Evolutionary conservation across 2,888 invertebrate species (phyloP).

Genomic region (Caenorhabditis becei): DNA sequence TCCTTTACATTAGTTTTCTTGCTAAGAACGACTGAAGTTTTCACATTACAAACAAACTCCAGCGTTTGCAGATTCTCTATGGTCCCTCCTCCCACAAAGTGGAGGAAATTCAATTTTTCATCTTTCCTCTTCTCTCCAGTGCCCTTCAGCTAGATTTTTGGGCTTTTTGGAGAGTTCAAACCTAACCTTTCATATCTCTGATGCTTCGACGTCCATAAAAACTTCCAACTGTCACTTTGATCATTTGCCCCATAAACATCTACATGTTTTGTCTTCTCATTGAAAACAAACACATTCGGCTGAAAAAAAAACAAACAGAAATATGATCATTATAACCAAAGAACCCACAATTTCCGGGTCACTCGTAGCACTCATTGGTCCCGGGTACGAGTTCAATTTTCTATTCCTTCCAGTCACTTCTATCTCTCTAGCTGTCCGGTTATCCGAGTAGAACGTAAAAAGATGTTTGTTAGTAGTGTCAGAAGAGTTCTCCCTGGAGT

Average conservation of each 20-base stretch:
- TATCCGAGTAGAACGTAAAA: conserved; percentile 58
- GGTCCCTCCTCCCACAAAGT: not conserved
- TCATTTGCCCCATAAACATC: conserved; percentile 44
- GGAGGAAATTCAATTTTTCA: not conserved
- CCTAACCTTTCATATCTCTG: conserved; percentile 16
- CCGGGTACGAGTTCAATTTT: conserved; percentile 12
- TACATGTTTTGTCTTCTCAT: conserved; percentile 12
- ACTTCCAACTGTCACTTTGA: conserved; percentile 24
- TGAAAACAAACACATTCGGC: conserved; percentile 40
- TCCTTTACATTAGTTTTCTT: too few relatives aligned
- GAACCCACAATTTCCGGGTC: conserved; percentile 24
- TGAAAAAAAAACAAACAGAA: conserved; percentile 22
- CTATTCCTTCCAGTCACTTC: not conserved
- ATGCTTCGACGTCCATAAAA: conserved; percentile 9
- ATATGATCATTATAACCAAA: not conserved
- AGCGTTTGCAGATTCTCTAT: not conserved
- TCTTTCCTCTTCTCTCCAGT: not conserved
- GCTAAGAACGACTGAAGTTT: too few relatives aligned
- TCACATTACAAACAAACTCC: not conserved
- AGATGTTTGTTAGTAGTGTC: conserved; percentile 33
- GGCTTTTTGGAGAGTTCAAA: not conserved
- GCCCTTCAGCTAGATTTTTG: not conserved
- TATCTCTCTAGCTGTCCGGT: conserved; percentile 51
- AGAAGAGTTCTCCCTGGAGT: conserved; percentile 6
- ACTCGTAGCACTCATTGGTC: conserved; percentile 20